Conservation (phyloP, 2,888 invertebrate species). For the Amphipoea lucens region DNA sequence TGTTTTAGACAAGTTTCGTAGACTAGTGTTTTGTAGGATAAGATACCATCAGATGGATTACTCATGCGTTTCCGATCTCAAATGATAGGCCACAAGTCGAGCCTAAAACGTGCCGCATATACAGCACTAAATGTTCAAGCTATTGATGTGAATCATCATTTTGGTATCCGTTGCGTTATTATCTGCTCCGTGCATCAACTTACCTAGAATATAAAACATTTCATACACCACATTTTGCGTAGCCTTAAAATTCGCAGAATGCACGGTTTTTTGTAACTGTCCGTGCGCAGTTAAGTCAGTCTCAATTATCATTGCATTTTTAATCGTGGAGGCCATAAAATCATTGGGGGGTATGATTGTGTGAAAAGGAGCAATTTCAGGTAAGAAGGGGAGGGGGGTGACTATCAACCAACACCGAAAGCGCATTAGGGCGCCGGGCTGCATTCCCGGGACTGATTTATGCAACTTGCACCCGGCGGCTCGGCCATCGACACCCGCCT, state of each 20-base stretch:
- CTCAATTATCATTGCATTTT: slow-evolving; percentile 67
- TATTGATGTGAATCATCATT: slow-evolving; percentile 60
- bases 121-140: slow-evolving; percentile 29
- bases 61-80: slow-evolving; percentile 50
- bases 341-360: slow-evolving; percentile 64
- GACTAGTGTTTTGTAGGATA: slow-evolving; percentile 44
- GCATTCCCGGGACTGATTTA: slow-evolving; percentile 88
- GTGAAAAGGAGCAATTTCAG: slow-evolving; percentile 72
- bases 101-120: slow-evolving; percentile 25
- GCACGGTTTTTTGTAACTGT: slow-evolving; percentile 40
- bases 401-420: slow-evolving; percentile 88
- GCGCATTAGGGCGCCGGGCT: slow-evolving; percentile 87
- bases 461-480: slow-evolving; percentile 84
- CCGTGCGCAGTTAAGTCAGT: slow-evolving; percentile 46
- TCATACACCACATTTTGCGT: slow-evolving; percentile 26
- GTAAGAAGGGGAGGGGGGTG: slow-evolving; percentile 72
- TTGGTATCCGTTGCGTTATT: slow-evolving; percentile 46
- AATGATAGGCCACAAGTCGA: slow-evolving; percentile 34
- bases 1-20: slow-evolving; percentile 51
- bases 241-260: slow-evolving; percentile 44
- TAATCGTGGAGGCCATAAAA: slow-evolving; percentile 52
- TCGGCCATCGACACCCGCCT: slow-evolving; percentile 85
- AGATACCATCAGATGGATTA: slow-evolving; percentile 45
- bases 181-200: slow-evolving; percentile 59
- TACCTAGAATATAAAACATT: slow-evolving; percentile 52